Conservation (phyloP, 2,888 invertebrate species). For the Sisyra terminalis region DNA sequence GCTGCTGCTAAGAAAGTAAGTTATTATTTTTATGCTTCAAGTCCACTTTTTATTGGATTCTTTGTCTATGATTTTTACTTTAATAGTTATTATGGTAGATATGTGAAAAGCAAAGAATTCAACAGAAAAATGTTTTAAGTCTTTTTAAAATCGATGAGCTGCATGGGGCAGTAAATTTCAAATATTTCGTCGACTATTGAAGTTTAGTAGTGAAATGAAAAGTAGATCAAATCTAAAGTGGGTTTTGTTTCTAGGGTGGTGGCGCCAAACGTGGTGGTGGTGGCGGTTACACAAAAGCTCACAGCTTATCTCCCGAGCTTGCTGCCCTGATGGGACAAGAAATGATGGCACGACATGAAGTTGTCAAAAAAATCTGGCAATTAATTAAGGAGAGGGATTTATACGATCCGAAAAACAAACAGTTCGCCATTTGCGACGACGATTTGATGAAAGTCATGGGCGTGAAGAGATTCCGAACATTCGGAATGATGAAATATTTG, state of each 20-base stretch:
- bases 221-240: no score
- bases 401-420: constrained; percentile 87
- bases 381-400: constrained; percentile 79
- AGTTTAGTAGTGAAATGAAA: no score
- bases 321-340: constrained; percentile 72
- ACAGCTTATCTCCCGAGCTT: constrained; percentile 70
- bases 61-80: no score
- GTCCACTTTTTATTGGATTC: neutral
- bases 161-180: no score
- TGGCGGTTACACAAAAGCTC: constrained; percentile 70
- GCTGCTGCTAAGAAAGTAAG: constrained; percentile 13
- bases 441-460: constrained; percentile 80
- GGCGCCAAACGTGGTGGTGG: constrained; percentile 36
- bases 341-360: constrained; percentile 73
- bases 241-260: constrained; percentile 17
- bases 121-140: no score
- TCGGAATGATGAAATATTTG: constrained; percentile 94
- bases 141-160: no score
- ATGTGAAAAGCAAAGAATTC: constrained; percentile 6
- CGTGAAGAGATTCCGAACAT: constrained; percentile 81
- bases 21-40: neutral
- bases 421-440: constrained; percentile 87
- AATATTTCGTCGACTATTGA: no score
- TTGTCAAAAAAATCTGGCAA: constrained; percentile 80
- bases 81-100: no score